Conservation (phyloP, 2,797 vertebrate species). For the Rachycentron canadum region DNA sequence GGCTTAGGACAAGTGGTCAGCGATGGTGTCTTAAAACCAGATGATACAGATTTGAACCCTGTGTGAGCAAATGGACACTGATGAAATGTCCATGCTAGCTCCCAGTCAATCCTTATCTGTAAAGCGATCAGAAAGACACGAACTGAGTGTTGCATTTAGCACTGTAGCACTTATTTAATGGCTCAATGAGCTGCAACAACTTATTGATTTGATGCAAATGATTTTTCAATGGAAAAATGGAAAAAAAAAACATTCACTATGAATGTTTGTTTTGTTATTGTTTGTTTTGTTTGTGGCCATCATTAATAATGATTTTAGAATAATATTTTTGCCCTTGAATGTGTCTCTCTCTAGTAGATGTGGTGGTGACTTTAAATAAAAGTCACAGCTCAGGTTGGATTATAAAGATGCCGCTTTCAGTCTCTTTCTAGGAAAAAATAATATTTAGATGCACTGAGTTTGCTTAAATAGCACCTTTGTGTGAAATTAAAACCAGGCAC, state of each 20-base stretch:
- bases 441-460: not conserved
- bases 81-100: not conserved
- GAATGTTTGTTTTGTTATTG: not conserved
- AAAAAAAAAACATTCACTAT: not conserved
- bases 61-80: slow-evolving; percentile 4
- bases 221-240: not conserved
- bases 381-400: not conserved
- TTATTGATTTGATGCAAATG: not conserved
- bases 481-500: slow-evolving; percentile 4
- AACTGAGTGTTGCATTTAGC: not conserved
- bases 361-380: not conserved
- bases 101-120: not conserved
- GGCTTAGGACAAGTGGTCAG: not conserved
- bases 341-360: not conserved
- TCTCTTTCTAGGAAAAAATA: not conserved
- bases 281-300: not conserved
- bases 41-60: not conserved
- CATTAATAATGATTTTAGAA: too few species aligned
- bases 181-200: not conserved
- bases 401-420: not conserved
- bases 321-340: not conserved
- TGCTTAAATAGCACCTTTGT: slow-evolving; percentile 3
- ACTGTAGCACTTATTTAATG: too few species aligned
- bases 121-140: not conserved
- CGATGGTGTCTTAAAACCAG: not conserved